Evolutionary conservation across 2,888 invertebrate genomes (phyloP).

Genomic region (Pammene aurita): DNA sequence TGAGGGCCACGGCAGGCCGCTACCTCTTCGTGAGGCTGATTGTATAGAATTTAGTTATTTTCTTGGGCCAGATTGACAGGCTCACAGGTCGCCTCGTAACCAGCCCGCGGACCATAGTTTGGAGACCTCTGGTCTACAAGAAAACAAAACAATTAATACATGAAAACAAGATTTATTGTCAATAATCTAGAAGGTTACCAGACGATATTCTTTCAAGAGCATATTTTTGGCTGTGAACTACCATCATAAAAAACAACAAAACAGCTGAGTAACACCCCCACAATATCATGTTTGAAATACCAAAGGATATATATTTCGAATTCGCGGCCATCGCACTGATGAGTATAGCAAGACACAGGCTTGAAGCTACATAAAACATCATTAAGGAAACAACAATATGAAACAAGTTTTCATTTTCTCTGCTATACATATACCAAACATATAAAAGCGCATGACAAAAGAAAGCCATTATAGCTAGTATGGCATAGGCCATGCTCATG

Average conservation of each 20-base stretch:
- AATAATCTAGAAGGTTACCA: not conserved
- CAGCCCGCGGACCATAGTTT: no score
- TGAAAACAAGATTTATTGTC: constrained; percentile 16
- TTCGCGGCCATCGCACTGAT: constrained; percentile 19
- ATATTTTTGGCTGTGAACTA: constrained; percentile 6
- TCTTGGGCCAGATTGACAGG: no score
- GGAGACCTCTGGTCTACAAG: no score
- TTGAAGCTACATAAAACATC: constrained; percentile 48
- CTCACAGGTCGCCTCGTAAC: no score
- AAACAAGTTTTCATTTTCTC: constrained; percentile 43
- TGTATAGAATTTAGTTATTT: no score
- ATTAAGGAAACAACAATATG: constrained; percentile 47
- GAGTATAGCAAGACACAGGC: constrained; percentile 44
- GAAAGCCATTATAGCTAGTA: constrained; percentile 47
- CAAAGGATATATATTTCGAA: constrained; percentile 6
- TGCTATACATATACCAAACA: constrained; percentile 42
- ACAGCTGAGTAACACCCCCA: constrained; percentile 5
- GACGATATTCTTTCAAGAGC: constrained; percentile 16
- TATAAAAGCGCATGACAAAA: constrained; percentile 48
- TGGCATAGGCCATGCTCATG: constrained; percentile 46
- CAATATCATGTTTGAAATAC: not conserved
- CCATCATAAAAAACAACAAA: constrained; percentile 8
- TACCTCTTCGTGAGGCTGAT: no score
- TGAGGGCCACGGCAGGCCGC: no score
- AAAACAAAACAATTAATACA: not conserved